Percentiles rank a stretch among this genome's conserved stretches.
These are phyloP conservation scores for Serrognathus titanus DNA, from an alignment of 2,888 invertebrate species.

Conservation along the genomic window DNA sequence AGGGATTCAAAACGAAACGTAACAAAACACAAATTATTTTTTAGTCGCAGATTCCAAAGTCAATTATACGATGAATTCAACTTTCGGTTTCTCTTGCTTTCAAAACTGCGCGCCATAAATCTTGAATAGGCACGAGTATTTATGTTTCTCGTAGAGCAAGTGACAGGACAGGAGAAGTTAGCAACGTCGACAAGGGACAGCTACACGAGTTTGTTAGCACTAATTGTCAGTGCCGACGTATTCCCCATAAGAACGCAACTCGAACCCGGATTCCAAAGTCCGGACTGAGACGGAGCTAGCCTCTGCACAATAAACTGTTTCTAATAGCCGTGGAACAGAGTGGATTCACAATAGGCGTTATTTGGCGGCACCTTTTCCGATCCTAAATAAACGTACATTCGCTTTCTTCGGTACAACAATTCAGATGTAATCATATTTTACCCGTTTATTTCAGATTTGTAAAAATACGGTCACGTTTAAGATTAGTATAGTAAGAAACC, in stretches of 20 bases:
- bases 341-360: conserved; percentile 6
- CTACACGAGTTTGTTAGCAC: conserved; percentile 22
- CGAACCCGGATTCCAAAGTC: not conserved
- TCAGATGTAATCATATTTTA: no score
- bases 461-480: no score
- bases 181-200: conserved; percentile 8
- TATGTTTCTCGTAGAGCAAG: conserved; percentile 14
- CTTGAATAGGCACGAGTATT: conserved; percentile 7
- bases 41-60: not conserved
- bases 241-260: not conserved
- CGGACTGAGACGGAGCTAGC: not conserved
- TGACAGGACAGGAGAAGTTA: conserved; percentile 13
- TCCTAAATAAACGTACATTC: conserved; percentile 6
- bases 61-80: conserved; percentile 3
- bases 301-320: not conserved
- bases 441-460: no score
- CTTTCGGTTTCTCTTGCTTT: conserved; percentile 5
- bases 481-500: no score
- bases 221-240: conserved; percentile 19
- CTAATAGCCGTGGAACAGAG: not conserved
- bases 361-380: conserved; percentile 7
- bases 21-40: not conserved
- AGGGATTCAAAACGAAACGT: not conserved
- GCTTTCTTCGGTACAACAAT: not conserved
- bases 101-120: conserved; percentile 1